Evolutionary conservation across 2,797 vertebrate species (phyloP), one percentile per base, ranked within the genome.

Genomic region (Knipowitschia caucasica): DNA sequence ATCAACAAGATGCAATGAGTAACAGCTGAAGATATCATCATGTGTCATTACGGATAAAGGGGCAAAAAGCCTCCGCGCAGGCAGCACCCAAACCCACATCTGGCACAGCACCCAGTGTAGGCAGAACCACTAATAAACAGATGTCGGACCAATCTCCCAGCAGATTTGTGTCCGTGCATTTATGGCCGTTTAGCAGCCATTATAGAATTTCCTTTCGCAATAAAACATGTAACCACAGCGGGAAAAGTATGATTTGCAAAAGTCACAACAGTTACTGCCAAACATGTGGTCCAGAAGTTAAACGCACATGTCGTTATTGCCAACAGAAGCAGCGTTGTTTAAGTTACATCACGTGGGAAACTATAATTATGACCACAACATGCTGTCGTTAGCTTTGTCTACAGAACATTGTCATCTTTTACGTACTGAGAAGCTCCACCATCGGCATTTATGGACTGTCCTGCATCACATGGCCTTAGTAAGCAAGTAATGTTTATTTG

Each of bases 1-100:
- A 67, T 78, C 53, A 52, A 70, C 58, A 69, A 40, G 45, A 65
- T 54, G 62, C 51, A 60, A 75, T 81, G 65, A 70, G 69, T 70
- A 74, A 62, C 46, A 68, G 75, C 63, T 68, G 62, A 70, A 69
- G 66, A 78, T 59, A 50, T 60, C 38, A 55, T 64, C 14, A 18
- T 20, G 53, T 27, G 57, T 69, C 63, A 71, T 59, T 50, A 62
- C 57, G 36, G 53, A 62, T 57, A 50, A 40, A 50, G 47, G 62
- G 64, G 53, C 60, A 64, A 64, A 40, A 51, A 50, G 64, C 46
- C 31, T 49, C 64, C 51, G 45, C 21, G 46, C 21, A 49, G 50
- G 43, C 59, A 62, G 33, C 50, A 36, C 27, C 21, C 7, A 14
- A 36, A 46, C 35, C 31, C 45, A 64, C 50, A 57, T 59, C 42